Evolutionary conservation across 1,140 invertebrate genomes (phyloP).

Genomic region (Nomia melanderi): DNA sequence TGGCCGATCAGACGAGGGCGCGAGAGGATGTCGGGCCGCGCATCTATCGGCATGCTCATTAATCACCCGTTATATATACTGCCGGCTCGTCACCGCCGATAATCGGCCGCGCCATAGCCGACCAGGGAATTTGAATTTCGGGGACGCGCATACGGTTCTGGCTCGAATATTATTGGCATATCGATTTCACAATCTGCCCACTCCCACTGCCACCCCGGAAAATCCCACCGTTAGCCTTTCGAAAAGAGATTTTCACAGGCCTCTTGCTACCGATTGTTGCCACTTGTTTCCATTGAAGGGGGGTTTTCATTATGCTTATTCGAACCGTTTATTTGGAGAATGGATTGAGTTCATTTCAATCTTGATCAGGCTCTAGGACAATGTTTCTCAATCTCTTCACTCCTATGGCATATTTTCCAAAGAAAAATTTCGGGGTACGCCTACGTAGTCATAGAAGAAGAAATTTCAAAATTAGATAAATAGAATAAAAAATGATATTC

Average conservation of each 20-base stretch:
- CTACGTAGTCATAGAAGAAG: too few relatives aligned
- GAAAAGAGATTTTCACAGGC: neutral
- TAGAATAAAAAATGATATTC: too few relatives aligned
- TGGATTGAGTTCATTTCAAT: too few relatives aligned
- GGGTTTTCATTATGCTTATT: neutral
- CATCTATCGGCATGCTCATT: constrained; percentile 73
- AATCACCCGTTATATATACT: constrained; percentile 66
- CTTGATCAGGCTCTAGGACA: too few relatives aligned
- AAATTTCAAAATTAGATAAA: too few relatives aligned
- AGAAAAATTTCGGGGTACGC: too few relatives aligned
- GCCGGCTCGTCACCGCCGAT: constrained; percentile 58
- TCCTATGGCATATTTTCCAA: too few relatives aligned
- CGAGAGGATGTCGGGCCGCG: constrained; percentile 33
- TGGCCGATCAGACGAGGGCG: constrained; percentile 31
- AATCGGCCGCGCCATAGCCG: constrained; percentile 65
- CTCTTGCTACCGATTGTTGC: neutral
- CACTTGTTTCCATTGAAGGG: neutral
- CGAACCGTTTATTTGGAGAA: too few relatives aligned
- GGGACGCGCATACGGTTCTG: constrained; percentile 42
- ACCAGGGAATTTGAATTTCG: constrained; percentile 68
- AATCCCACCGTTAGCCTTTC: neutral
- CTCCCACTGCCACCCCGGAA: neutral
- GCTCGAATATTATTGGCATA: constrained; percentile 60
- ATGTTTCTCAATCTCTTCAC: too few relatives aligned
- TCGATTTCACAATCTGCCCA: constrained; percentile 40